phyloP scores from a whole-genome alignment of 2,113 vertebrate species.

The Podilymbus podiceps region DNA sequence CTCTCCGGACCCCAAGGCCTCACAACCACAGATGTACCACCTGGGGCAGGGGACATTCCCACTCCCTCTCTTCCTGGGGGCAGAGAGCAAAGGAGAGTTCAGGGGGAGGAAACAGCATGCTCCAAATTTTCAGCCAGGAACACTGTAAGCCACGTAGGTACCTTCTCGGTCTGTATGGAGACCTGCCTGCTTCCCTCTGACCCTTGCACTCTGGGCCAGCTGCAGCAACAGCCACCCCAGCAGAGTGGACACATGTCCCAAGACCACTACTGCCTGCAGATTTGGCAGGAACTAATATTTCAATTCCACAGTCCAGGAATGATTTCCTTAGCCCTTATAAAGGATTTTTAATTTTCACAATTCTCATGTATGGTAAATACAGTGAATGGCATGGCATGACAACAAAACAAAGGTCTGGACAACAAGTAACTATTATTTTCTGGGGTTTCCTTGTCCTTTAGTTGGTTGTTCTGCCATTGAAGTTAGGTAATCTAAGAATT shows the following conservation, averaged over 20 bases:
- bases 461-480: neutral
- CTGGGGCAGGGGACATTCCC: neutral
- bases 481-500: neutral
- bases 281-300: neutral
- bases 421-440: neutral
- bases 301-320: neutral
- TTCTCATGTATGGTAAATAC: neutral
- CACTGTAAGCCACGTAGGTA: neutral
- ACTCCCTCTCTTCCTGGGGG: neutral
- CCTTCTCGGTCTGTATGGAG: neutral
- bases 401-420: neutral
- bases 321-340: neutral
- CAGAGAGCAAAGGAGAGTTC: neutral
- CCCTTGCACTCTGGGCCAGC: neutral
- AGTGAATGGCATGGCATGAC: neutral
- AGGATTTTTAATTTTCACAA: neutral
- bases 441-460: neutral
- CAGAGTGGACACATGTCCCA: neutral
- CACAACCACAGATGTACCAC: neutral
- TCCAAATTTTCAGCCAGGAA: neutral
- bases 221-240: neutral
- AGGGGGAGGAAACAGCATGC: accelerated
- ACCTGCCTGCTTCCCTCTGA: neutral
- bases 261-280: neutral
- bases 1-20: neutral